Evolutionary conservation across 2,113 vertebrate species (phyloP).

Genomic region (Larimichthys polyactis): DNA sequence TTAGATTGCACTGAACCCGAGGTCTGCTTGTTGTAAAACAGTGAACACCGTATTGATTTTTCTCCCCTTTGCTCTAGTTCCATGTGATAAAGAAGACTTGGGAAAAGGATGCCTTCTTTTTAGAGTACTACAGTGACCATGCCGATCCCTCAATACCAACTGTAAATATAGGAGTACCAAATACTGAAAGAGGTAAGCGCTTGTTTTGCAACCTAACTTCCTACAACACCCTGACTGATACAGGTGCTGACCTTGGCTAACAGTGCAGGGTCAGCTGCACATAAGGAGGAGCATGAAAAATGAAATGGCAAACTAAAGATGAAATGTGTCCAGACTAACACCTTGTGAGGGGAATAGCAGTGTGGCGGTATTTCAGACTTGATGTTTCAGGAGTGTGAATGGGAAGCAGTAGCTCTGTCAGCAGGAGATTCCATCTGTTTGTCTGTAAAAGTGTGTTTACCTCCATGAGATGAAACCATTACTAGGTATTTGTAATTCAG

Average conservation of each 20-base stretch:
- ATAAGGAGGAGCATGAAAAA: constrained; percentile 20
- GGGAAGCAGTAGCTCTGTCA: constrained; percentile 2
- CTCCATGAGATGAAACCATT: neutral
- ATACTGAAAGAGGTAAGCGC: constrained; percentile 94
- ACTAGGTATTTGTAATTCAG: neutral
- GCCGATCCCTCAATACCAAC: constrained; percentile 92
- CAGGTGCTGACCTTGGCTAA: no score
- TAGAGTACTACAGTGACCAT: constrained; percentile 96
- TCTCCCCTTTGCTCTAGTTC: constrained; percentile 84
- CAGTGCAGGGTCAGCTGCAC: constrained; percentile 11
- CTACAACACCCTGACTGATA: neutral
- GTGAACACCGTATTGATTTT: constrained; percentile 45
- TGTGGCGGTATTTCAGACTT: constrained; percentile 21
- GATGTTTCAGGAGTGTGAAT: neutral
- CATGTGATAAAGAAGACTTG: constrained; percentile 97
- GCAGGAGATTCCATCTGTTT: constrained; percentile 5
- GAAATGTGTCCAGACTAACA: constrained; percentile 13
- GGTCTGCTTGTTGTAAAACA: constrained; percentile 40
- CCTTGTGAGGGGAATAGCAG: neutral
- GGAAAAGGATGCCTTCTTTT: constrained; percentile 88
- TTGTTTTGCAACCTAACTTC: constrained; percentile 6
- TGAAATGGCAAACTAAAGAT: constrained; percentile 28
- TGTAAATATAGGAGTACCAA: constrained; percentile 92
- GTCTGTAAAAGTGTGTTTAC: constrained; percentile 11
- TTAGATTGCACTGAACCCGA: neutral